Evolutionary conservation across 2,888 invertebrate genomes (phyloP).

Genomic region (Molorchus minor): DNA sequence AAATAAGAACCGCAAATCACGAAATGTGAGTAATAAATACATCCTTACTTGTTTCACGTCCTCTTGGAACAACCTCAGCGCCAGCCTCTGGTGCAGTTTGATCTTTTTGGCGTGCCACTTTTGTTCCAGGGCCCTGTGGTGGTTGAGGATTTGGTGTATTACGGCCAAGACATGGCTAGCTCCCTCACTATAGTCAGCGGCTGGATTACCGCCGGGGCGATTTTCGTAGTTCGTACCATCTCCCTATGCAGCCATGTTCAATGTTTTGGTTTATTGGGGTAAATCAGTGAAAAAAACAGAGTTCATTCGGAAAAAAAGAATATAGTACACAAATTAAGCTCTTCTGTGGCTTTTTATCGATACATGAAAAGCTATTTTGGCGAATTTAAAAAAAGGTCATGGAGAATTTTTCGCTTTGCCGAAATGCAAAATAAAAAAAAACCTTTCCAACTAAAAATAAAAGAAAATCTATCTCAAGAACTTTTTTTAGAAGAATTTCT

Average conservation of each 20-base stretch:
- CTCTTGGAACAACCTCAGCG: slow-evolving; percentile 93
- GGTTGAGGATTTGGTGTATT: slow-evolving; percentile 95
- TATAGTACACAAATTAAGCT: too few species aligned
- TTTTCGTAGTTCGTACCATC: slow-evolving; percentile 66
- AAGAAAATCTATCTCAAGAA: too few species aligned
- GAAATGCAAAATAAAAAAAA: too few species aligned
- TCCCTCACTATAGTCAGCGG: slow-evolving; percentile 95
- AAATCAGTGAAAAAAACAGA: not conserved
- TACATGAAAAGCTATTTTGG: too few species aligned
- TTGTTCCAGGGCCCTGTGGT: slow-evolving; percentile 92
- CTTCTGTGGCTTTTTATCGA: too few species aligned
- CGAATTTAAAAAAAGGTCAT: too few species aligned
- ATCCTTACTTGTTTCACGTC: slow-evolving; percentile 88
- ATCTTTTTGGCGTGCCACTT: slow-evolving; percentile 96
- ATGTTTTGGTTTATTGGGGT: not conserved
- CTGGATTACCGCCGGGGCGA: slow-evolving; percentile 80
- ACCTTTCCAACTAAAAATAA: too few species aligned
- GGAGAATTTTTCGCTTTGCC: too few species aligned
- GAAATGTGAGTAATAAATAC: not conserved
- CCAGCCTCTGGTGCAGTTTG: slow-evolving; percentile 92
- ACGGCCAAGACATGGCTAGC: slow-evolving; percentile 96
- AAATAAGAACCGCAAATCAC: too few species aligned
- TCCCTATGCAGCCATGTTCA: slow-evolving; percentile 45
- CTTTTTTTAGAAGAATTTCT: too few species aligned
- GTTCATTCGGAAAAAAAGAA: too few species aligned